Conservation (phyloP, 2,797 vertebrate species). For the Lagocephalus sceleratus region DNA sequence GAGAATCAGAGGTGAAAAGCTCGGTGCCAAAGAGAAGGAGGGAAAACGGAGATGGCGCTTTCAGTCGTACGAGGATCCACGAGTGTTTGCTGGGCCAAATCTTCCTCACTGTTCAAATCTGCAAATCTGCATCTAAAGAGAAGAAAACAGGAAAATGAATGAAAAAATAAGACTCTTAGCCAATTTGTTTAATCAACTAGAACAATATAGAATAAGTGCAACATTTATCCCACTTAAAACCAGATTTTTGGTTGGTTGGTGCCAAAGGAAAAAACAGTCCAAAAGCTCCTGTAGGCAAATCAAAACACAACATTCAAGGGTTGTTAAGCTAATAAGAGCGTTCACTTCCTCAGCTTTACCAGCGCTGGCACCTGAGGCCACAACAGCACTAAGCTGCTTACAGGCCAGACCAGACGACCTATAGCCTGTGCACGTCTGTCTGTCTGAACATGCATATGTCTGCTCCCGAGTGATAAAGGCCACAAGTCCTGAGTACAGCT, state of each 20-base stretch:
- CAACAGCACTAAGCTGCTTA: constrained; percentile 67
- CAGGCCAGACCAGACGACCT: constrained; percentile 51
- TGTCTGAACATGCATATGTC: neutral
- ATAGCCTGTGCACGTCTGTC: constrained; percentile 13
- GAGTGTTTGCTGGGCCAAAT: constrained; percentile 13
- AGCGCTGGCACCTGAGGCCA: constrained; percentile 47
- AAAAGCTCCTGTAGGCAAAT: constrained; percentile 18
- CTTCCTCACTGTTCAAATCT: constrained; percentile 36
- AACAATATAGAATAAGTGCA: neutral
- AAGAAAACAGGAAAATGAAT: neutral
- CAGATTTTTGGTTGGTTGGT: neutral
- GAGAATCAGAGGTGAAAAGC: constrained; percentile 49
- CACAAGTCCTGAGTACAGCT: constrained; percentile 46
- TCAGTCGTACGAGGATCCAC: constrained; percentile 41
- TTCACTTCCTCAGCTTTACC: constrained; percentile 49
- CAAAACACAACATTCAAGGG: constrained; percentile 20
- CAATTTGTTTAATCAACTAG: neutral
- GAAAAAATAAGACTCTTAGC: neutral
- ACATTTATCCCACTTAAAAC: neutral
- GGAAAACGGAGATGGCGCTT: constrained; percentile 36
- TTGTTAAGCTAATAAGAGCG: constrained; percentile 28
- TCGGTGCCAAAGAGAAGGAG: constrained; percentile 60
- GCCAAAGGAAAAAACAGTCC: constrained; percentile 1
- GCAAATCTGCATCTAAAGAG: constrained; percentile 54
- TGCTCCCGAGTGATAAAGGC: constrained; percentile 34